Evolutionary conservation across 2,888 invertebrate genomes (phyloP).

Genomic region (Sarcophaga carnaria): DNA sequence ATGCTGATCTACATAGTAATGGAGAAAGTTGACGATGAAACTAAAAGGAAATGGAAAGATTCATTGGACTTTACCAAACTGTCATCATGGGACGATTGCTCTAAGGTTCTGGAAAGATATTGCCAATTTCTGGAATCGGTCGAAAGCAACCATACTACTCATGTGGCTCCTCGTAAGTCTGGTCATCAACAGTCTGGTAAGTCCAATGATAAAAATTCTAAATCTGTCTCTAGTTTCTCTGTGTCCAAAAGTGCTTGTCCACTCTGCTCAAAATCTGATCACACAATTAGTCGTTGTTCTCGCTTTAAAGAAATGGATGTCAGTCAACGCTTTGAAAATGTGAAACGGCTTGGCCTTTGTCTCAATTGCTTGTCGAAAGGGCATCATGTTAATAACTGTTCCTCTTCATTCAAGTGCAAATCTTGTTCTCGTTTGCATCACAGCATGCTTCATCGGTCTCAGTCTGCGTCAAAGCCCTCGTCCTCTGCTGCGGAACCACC

Average conservation of each 20-base stretch:
- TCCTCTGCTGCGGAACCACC: conserved; percentile 15
- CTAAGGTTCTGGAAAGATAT: too few relatives aligned
- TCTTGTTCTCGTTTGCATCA: conserved; percentile 19
- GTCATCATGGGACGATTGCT: too few relatives aligned
- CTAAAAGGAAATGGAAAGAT: too few relatives aligned
- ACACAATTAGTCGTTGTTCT: not conserved
- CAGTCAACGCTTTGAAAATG: not conserved
- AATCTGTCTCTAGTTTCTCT: not conserved
- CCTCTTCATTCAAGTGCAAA: conserved; percentile 45
- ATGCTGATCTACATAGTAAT: too few relatives aligned
- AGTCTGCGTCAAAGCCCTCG: not conserved
- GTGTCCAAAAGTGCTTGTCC: not conserved
- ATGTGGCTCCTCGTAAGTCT: not conserved
- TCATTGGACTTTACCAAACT: too few relatives aligned
- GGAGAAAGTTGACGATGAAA: too few relatives aligned
- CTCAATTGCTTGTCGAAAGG: conserved; percentile 38
- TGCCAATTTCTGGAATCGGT: not conserved
- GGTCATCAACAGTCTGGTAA: not conserved
- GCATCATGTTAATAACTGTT: conserved; percentile 44
- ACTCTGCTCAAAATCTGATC: not conserved
- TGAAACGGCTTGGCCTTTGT: conserved; percentile 18
- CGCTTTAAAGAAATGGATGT: conserved; percentile 3
- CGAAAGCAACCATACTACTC: not conserved
- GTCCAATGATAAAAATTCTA: not conserved
- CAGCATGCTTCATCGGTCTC: conserved; percentile 24